These are phyloP conservation scores for Scaptomyza flava DNA, from an alignment of 2,888 invertebrate genomes.

Conservation along the genomic window DNA sequence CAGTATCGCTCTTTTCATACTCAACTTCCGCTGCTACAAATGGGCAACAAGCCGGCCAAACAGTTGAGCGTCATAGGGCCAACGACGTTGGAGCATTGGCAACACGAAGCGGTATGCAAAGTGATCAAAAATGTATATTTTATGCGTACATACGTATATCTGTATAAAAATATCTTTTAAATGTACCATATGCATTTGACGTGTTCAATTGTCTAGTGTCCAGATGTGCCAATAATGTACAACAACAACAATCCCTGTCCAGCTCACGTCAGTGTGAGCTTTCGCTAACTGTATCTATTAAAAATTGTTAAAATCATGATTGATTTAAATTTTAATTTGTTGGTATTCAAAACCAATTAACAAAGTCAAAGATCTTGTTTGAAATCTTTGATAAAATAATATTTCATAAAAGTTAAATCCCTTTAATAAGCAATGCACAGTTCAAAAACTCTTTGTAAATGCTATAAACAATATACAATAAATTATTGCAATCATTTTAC, in stretches of 20 bases:
- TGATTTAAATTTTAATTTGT: too few relatives aligned
- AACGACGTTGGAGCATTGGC: slow-evolving; percentile 23
- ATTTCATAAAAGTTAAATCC: too few relatives aligned
- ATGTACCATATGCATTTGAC: slow-evolving; percentile 50
- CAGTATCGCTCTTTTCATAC: slow-evolving; percentile 13
- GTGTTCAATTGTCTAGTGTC: slow-evolving; percentile 36
- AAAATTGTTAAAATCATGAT: not conserved
- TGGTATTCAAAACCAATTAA: not conserved
- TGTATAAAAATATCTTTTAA: slow-evolving; percentile 9
- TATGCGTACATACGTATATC: slow-evolving; percentile 6
- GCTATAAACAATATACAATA: too few relatives aligned
- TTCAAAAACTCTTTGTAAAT: too few relatives aligned
- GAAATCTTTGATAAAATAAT: not conserved
- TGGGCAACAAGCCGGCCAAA: slow-evolving; percentile 66
- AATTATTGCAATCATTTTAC: too few relatives aligned
- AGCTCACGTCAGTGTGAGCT: slow-evolving; percentile 9
- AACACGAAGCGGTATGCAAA: slow-evolving; percentile 56
- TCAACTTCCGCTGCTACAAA: slow-evolving; percentile 18
- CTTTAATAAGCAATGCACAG: too few relatives aligned
- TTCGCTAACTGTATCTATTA: not conserved
- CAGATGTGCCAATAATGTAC: slow-evolving; percentile 54
- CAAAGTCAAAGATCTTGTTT: not conserved
- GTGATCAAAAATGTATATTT: slow-evolving; percentile 23
- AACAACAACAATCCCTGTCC: not conserved
- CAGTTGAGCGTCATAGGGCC: slow-evolving; percentile 31